phyloP scores from a whole-genome alignment of 2,797 vertebrate species.

The Simalia tracyae region DNA sequence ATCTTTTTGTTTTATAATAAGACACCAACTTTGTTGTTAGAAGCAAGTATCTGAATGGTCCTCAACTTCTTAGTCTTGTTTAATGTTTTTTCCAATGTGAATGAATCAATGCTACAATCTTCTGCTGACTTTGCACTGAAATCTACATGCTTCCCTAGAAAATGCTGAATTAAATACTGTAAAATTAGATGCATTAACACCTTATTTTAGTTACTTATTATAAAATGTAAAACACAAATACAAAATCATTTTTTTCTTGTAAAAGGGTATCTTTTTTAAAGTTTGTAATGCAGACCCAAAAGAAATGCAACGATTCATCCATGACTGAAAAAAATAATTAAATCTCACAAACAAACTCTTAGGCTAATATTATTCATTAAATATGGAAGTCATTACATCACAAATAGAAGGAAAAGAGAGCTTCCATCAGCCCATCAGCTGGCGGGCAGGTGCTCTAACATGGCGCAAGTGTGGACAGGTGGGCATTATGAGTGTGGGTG shows the following conservation, averaged over 20 bases:
- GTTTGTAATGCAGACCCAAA: not conserved
- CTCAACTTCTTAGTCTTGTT: not conserved
- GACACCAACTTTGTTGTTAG: not conserved
- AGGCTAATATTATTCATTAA: not conserved
- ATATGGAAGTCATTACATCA: not conserved
- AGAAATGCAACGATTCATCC: not conserved
- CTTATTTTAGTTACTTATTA: not conserved
- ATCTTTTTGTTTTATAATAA: not conserved
- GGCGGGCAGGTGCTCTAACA: not conserved
- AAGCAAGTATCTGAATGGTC: not conserved
- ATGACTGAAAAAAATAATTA: not conserved
- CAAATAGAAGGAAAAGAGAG: not conserved
- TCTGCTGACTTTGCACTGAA: not conserved
- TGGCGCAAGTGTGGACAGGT: no score
- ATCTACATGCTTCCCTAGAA: not conserved
- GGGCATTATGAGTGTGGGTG: no score
- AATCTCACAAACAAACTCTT: not conserved
- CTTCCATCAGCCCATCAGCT: not conserved
- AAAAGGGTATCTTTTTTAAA: not conserved
- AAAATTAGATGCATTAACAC: not conserved
- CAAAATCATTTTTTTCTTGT: not conserved
- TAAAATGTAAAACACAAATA: not conserved
- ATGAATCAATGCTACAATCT: not conserved
- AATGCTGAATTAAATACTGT: not conserved
- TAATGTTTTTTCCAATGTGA: not conserved